These are phyloP conservation scores for Morinoia aosen DNA, from an alignment of 2,888 invertebrate species.

Conservation along the genomic window DNA sequence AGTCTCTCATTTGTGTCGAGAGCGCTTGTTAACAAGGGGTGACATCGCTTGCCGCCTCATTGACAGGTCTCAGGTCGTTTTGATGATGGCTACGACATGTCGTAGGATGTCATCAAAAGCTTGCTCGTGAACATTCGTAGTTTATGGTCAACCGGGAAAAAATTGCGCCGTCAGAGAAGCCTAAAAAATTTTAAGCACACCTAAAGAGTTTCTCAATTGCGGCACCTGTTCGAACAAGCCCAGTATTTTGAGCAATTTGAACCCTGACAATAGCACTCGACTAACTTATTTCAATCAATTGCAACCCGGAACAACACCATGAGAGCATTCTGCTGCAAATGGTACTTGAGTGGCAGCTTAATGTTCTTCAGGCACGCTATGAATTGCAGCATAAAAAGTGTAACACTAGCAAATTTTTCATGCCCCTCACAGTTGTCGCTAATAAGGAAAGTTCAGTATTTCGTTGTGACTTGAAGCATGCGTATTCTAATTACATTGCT, in stretches of 20 bases:
- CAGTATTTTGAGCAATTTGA: background rate
- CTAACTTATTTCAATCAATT: background rate
- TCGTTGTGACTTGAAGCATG: background rate
- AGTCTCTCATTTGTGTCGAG: constrained; percentile 12
- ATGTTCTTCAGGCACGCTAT: background rate
- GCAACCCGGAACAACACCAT: background rate
- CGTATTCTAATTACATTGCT: background rate
- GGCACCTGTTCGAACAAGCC: background rate
- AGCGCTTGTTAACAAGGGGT: constrained; percentile 25
- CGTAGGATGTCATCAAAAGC: constrained; percentile 7
- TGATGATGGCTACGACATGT: constrained; percentile 8
- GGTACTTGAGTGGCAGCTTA: background rate
- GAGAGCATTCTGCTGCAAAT: background rate
- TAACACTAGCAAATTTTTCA: background rate
- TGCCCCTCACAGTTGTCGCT: too few species aligned
- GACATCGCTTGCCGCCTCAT: background rate
- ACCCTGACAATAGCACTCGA: background rate
- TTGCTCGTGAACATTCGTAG: constrained; percentile 5
- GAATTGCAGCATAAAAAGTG: background rate
- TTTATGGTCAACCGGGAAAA: background rate
- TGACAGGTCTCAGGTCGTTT: background rate
- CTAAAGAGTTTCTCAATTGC: background rate
- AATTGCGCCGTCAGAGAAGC: background rate
- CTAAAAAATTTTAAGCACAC: background rate
- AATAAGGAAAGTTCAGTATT: background rate